Conservation (phyloP, 2,797 vertebrate genomes). For the Tapirus indicus region DNA sequence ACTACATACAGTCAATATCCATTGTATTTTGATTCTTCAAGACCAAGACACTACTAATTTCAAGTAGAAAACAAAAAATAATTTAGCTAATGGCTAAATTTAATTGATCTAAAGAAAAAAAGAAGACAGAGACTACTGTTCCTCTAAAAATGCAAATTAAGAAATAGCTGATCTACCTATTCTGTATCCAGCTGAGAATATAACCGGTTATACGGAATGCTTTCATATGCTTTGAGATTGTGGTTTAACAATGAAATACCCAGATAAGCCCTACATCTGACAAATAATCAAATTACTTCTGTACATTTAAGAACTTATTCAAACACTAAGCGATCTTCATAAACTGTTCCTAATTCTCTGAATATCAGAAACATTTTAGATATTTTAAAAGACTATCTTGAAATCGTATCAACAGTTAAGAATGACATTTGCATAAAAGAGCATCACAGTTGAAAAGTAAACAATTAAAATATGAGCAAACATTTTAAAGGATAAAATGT, state of each 20-base stretch:
- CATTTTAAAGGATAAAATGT: constrained; percentile 59
- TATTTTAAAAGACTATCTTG: constrained; percentile 48
- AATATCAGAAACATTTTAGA: constrained; percentile 49
- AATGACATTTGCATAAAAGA: constrained; percentile 49
- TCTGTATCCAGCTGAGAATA: constrained; percentile 33
- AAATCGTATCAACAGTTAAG: constrained; percentile 39
- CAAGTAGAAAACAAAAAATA: constrained; percentile 37
- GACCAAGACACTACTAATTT: not conserved
- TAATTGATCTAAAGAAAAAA: constrained; percentile 37
- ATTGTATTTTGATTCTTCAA: constrained; percentile 55
- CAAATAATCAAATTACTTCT: constrained; percentile 45
- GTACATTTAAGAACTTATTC: constrained; percentile 38
- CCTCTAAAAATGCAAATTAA: constrained; percentile 67
- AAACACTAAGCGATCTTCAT: constrained; percentile 5
- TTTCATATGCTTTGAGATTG: not conserved
- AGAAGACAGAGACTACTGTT: not conserved
- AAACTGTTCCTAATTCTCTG: constrained; percentile 42
- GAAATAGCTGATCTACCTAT: not conserved
- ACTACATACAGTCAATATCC: constrained; percentile 20
- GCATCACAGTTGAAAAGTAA: constrained; percentile 10
- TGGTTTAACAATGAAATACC: constrained; percentile 51
- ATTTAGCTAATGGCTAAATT: constrained; percentile 53
- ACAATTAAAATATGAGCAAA: not conserved
- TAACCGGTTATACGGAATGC: not conserved
- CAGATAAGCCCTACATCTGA: not conserved